Conservation (phyloP, 2,888 invertebrate genomes). For the Odontocolon sp. region DNA sequence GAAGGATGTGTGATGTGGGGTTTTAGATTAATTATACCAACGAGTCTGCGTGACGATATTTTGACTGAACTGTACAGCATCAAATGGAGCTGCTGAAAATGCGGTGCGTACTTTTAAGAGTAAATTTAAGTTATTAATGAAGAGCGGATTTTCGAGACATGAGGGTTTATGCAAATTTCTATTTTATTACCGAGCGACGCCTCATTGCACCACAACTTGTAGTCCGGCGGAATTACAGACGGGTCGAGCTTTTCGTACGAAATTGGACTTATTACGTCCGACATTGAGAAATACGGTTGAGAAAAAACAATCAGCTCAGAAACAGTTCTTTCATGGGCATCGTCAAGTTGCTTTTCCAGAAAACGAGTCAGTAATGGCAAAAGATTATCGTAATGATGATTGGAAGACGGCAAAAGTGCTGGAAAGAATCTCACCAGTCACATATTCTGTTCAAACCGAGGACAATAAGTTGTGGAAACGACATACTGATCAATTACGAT, state of each 20-base stretch:
- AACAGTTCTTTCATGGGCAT: slow-evolving; percentile 18
- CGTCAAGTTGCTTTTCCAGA: slow-evolving; percentile 6
- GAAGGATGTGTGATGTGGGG: too few species aligned
- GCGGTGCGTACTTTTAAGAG: slow-evolving; percentile 36
- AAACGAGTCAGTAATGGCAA: slow-evolving; percentile 26
- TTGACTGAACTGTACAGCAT: too few species aligned
- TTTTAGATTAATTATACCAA: too few species aligned
- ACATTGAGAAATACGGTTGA: slow-evolving; percentile 13
- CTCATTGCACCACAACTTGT: slow-evolving; percentile 30
- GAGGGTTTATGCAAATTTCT: too few species aligned
- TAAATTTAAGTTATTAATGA: slow-evolving; percentile 36
- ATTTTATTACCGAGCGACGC: slow-evolving; percentile 33
- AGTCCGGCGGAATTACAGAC: slow-evolving; percentile 36
- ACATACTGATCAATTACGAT: background rate
- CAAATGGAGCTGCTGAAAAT: too few species aligned
- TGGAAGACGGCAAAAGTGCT: background rate
- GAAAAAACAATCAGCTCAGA: slow-evolving; percentile 21
- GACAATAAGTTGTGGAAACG: slow-evolving; percentile 4
- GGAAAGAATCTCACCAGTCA: background rate
- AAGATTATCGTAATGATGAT: slow-evolving; percentile 12
- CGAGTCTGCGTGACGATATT: too few species aligned
- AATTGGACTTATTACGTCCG: slow-evolving; percentile 40
- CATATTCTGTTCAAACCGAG: background rate
- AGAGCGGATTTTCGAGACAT: background rate
- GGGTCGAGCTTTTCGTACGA: slow-evolving; percentile 16